A percentile compares a stretch with the other conserved stretches of the same genome.
Evolutionary conservation across 1,140 invertebrate species (phyloP).

Genomic region (Aplysia californica): DNA sequence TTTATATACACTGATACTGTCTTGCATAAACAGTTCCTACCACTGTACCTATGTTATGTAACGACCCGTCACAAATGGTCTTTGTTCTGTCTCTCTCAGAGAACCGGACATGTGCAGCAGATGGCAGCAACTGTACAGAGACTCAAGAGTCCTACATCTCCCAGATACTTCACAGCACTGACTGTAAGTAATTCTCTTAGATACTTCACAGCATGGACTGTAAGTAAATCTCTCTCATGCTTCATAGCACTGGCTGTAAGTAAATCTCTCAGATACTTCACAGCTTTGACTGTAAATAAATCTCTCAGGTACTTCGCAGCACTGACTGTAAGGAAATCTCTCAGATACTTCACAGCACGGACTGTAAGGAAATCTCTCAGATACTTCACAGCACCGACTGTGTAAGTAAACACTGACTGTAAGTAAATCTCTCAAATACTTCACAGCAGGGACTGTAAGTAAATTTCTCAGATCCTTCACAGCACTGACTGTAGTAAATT

Average conservation of each 20-base stretch:
- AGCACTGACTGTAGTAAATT: neutral
- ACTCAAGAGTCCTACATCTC: conserved; percentile 27
- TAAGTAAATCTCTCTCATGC: conserved; percentile 27
- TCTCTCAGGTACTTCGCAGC: conserved; percentile 30
- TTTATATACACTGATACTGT: too few relatives aligned
- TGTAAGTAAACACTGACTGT: neutral
- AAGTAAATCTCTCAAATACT: conserved; percentile 31
- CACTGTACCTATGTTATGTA: too few relatives aligned
- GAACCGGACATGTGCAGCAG: conserved; percentile 35
- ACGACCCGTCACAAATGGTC: neutral
- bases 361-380: conserved; percentile 25
- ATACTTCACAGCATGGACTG: neutral
- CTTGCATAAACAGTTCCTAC: too few relatives aligned
- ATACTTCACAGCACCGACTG: conserved; percentile 25
- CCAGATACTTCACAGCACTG: conserved; percentile 28
- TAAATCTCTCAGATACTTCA: neutral
- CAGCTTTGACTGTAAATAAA: neutral
- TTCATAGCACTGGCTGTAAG: conserved; percentile 27
- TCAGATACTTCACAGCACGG: neutral
- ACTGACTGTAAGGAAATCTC: conserved; percentile 13
- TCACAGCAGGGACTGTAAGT: conserved; percentile 23
- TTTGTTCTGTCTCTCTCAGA: neutral
- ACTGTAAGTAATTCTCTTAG: conserved; percentile 11
- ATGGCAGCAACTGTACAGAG: conserved; percentile 32
- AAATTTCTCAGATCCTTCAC: neutral